Evolutionary conservation across 2,888 invertebrate genomes (phyloP).

Genomic region (Monopis laevigella): DNA sequence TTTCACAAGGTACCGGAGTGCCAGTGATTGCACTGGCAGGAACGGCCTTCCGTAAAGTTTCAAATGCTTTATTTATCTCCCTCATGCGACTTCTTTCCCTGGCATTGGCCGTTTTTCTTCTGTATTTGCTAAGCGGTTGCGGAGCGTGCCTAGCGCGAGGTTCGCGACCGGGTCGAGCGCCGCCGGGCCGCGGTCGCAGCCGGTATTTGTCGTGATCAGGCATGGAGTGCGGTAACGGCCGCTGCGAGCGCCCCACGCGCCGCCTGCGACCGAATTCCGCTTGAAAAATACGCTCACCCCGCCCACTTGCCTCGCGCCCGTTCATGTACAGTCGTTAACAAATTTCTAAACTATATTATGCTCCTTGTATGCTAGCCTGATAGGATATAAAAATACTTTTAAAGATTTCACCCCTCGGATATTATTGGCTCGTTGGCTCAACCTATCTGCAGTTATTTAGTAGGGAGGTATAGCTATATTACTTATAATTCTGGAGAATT

Average conservation of each 20-base stretch:
- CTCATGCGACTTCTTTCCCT: constrained; percentile 88
- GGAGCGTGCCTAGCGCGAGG: constrained; percentile 70
- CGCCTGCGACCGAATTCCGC: constrained; percentile 43
- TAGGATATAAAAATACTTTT: too few relatives aligned
- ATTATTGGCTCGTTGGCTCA: too few relatives aligned
- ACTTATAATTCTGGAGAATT: too few relatives aligned
- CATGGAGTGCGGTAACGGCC: constrained; percentile 42
- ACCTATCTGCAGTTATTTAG: too few relatives aligned
- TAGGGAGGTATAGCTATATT: too few relatives aligned
- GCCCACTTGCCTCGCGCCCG: constrained; percentile 51
- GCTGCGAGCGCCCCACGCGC: constrained; percentile 32
- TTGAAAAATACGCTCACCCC: constrained; percentile 55
- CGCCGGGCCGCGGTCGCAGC: constrained; percentile 56
- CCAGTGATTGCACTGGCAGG: constrained; percentile 70
- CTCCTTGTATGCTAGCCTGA: neutral
- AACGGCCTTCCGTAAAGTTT: constrained; percentile 79
- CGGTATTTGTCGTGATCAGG: constrained; percentile 65
- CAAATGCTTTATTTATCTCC: constrained; percentile 91
- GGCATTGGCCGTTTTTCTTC: constrained; percentile 90
- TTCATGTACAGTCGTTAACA: constrained; percentile 45
- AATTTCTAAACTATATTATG: neutral
- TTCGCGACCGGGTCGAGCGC: constrained; percentile 46
- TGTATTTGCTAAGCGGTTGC: constrained; percentile 86
- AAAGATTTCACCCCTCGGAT: too few relatives aligned
- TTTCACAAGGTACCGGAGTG: constrained; percentile 71